Evolutionary conservation across 1,140 invertebrate species (phyloP), one percentile per base, ranked within the genome.

Genomic region (Nasonia vitripennis): DNA sequence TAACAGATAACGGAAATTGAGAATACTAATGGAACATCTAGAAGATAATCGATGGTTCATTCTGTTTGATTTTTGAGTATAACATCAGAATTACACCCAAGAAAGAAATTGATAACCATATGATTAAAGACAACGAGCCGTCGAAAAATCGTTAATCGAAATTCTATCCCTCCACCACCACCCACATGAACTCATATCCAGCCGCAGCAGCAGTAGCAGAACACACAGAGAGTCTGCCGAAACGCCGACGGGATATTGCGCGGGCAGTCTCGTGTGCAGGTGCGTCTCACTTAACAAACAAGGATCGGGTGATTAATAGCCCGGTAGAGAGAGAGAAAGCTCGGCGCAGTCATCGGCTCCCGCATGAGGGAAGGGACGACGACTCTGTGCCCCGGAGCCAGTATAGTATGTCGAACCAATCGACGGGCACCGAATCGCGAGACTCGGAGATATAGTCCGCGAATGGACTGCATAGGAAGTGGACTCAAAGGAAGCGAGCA

Each of bases 241-340:
- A 37, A 45, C 86, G 83, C 78, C 81, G 86, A 77, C 89, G 91
- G 91, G 91, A 91, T 92, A 93, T 93, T 92, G 90, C 90, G 89
- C 88, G 89, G 89, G 70, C 2, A 1, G 62, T 11, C 1, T 4
- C 41, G 68, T 77, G 20, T 82, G 89, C 90, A 91, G 89, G 91
- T 92, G 90, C 90, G 51, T 81, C 80, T 86, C 88, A 88, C 90
- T 93, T 92, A 92, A 93, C 91, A 93, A 93, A 92, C 91, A 92
- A 91, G 91, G 88, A 90, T 83, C 81, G 75, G 23, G 89, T 92
- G 91, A 93, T 93, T 92, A 93, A 93, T 93, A 90, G 90, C 86
- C 86, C 67, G 79, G 86, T 68, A 87, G 87, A 87, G 34, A 37
- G 34, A 6, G 27, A 27, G 27, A 27, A 2, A 27, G 55, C 55